Evolutionary conservation across 2,888 invertebrate species (phyloP).

Genomic region (Balanococcus diminutus): DNA sequence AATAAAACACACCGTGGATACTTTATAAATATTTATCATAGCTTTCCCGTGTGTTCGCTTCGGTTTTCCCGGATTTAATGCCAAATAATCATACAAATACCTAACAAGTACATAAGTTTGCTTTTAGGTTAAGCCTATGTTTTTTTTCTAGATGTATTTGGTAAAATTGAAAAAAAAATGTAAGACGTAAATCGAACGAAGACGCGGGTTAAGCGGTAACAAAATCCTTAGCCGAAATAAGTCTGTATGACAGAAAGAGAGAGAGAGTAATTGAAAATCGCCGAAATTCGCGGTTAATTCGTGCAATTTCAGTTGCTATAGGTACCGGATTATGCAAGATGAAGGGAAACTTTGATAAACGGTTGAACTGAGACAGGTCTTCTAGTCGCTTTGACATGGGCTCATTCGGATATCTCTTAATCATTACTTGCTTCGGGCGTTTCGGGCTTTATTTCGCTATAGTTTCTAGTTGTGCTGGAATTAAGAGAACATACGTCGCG

Average conservation of each 20-base stretch:
- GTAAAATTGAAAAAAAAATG: too few species aligned
- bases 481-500: background rate
- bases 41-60: background rate
- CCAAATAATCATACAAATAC: background rate
- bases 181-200: too few species aligned
- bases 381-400: constrained; percentile 12
- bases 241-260: background rate
- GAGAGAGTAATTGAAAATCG: background rate
- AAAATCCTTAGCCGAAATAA: background rate
- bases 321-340: background rate
- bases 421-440: constrained; percentile 19
- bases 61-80: background rate
- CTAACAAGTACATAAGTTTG: background rate
- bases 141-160: background rate
- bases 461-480: background rate
- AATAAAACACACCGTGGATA: background rate
- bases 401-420: constrained; percentile 19
- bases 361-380: background rate
- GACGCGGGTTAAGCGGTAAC: too few species aligned
- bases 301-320: background rate
- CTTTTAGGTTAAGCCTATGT: background rate
- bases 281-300: background rate
- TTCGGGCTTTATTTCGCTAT: background rate
- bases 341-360: constrained; percentile 14
- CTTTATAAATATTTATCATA: constrained; percentile 38